These are phyloP conservation scores for Chunga burmeisteri DNA, from an alignment of 2,113 vertebrate genomes.

Conservation along the genomic window DNA sequence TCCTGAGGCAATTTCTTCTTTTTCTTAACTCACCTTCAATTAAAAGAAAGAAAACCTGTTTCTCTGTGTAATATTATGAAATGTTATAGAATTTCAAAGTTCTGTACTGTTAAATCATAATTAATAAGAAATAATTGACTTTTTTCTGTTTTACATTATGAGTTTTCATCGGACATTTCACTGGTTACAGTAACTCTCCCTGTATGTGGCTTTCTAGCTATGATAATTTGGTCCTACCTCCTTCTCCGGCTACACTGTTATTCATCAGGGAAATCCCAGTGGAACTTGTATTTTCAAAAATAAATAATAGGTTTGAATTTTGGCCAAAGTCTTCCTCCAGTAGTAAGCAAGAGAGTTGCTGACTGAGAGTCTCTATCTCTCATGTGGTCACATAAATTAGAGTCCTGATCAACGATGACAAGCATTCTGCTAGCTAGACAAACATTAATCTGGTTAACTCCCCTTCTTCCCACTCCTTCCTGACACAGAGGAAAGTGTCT, in stretches of 20 bases:
- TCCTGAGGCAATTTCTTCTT: not conserved
- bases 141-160: not conserved
- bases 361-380: constrained; percentile 41
- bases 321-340: constrained; percentile 19
- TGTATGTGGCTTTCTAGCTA: not conserved
- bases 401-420: constrained; percentile 25
- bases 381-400: constrained; percentile 58
- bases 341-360: not conserved
- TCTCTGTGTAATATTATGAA: not conserved
- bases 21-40: not conserved
- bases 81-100: not conserved
- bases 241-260: not conserved
- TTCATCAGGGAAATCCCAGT: constrained; percentile 21
- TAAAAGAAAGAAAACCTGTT: not conserved
- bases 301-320: constrained; percentile 52
- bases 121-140: not conserved
- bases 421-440: constrained; percentile 46
- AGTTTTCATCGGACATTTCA: not conserved
- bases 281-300: constrained; percentile 35
- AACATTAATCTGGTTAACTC: constrained; percentile 58
- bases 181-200: not conserved
- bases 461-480: constrained; percentile 55
- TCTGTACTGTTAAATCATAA: not conserved
- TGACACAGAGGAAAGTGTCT: constrained; percentile 24
- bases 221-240: not conserved